Conservation (phyloP, 1,140 invertebrate species). For the Camponotus pennsylvanicus region DNA sequence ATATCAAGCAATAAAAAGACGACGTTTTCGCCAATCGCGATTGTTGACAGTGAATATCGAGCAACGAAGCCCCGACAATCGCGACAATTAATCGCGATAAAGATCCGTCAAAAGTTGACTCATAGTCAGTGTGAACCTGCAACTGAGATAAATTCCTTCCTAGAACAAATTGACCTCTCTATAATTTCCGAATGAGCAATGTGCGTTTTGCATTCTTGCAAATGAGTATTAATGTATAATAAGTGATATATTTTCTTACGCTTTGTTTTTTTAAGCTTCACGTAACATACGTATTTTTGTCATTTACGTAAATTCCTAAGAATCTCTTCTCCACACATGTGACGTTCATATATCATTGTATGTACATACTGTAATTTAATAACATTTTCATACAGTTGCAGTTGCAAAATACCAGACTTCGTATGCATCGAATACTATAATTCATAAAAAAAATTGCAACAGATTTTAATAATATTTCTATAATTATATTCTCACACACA, state of each 20-base stretch:
- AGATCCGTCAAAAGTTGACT: conserved; percentile 3
- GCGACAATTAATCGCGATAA: conserved; percentile 35
- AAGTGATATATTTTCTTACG: background rate
- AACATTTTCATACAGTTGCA: background rate
- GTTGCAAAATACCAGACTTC: background rate
- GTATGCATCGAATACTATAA: background rate
- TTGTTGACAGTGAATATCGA: conserved; percentile 33
- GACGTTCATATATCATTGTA: background rate
- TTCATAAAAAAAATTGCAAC: background rate
- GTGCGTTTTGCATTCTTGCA: background rate
- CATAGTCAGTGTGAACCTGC: background rate
- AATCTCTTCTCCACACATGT: background rate
- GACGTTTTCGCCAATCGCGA: conserved; percentile 18
- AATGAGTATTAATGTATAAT: no score
- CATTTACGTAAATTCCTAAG: background rate
- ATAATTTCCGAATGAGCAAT: conserved; percentile 5
- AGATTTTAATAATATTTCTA: background rate
- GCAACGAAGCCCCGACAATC: background rate
- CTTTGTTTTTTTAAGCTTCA: background rate
- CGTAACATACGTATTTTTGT: background rate
- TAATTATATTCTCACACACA: background rate
- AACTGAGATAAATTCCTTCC: conserved; percentile 44
- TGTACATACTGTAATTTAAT: background rate
- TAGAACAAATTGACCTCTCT: conserved; percentile 13
- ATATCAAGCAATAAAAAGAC: background rate